Conservation (phyloP, 2,797 vertebrate genomes). For the Chaenodraco wilsoni region DNA sequence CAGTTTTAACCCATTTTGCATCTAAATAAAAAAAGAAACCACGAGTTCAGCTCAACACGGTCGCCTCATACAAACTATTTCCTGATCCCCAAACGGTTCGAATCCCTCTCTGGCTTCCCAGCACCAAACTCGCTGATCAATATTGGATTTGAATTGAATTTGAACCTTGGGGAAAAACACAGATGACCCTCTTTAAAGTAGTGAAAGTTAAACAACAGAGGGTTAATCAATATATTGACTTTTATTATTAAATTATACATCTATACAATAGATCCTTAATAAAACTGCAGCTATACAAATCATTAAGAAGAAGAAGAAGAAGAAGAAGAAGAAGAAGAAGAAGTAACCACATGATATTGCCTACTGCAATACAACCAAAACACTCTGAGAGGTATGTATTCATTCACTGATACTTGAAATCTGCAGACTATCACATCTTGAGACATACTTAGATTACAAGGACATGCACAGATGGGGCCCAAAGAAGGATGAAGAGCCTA, state of each 20-base stretch:
- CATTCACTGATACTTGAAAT: constrained; percentile 62
- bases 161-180: background rate
- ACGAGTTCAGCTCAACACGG: background rate
- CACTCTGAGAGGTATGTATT: constrained; percentile 70
- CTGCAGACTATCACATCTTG: constrained; percentile 51
- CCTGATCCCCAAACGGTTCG: background rate
- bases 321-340: constrained; percentile 60
- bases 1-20: background rate
- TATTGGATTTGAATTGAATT: background rate
- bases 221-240: constrained; percentile 72
- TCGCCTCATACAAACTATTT: background rate
- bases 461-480: constrained; percentile 64
- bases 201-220: constrained; percentile 29
- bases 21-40: background rate
- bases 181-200: background rate
- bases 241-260: constrained; percentile 84
- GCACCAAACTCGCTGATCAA: background rate
- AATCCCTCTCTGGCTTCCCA: constrained; percentile 7
- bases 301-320: constrained; percentile 66
- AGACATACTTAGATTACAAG: constrained; percentile 55
- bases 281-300: constrained; percentile 82
- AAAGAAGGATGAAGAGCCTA: constrained; percentile 11
- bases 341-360: constrained; percentile 68
- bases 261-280: constrained; percentile 82
- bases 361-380: constrained; percentile 64